Evolutionary conservation across 92 coral and sea anemone genomes (phyloP).

Genomic region (Parazoanthus atlanticus): DNA sequence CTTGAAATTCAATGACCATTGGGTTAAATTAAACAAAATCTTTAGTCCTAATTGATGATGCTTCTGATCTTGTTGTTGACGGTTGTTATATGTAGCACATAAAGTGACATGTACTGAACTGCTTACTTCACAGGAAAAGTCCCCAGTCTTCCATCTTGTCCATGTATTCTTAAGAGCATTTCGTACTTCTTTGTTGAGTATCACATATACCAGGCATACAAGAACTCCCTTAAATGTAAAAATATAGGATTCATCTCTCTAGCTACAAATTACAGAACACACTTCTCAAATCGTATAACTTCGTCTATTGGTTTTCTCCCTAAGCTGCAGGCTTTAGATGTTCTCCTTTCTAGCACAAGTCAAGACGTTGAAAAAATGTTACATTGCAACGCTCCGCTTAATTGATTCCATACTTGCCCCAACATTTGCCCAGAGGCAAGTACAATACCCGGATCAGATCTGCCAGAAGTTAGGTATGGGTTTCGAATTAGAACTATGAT

Average conservation of each 20-base stretch:
- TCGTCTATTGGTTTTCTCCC: background rate
- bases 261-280: background rate
- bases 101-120: background rate
- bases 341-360: background rate
- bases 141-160: conserved; percentile 58
- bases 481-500: too few relatives aligned
- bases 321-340: background rate
- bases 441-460: too few relatives aligned
- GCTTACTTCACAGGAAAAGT: background rate
- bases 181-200: conserved; percentile 59
- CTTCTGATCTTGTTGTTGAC: background rate
- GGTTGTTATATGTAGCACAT: background rate
- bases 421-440: too few relatives aligned
- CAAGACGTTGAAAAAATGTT: too few relatives aligned
- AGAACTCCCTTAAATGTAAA: conserved; percentile 65
- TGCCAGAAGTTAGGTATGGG: too few relatives aligned
- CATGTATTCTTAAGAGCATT: conserved; percentile 60
- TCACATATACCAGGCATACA: conserved; percentile 77
- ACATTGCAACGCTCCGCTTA: background rate
- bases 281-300: background rate
- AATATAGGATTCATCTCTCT: background rate
- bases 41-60: too few relatives aligned
- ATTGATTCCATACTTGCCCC: too few relatives aligned
- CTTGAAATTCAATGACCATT: too few relatives aligned
- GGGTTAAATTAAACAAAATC: too few relatives aligned